Evolutionary conservation across 1,140 invertebrate species (phyloP).

Genomic region (Anagrus nilaparvatae): DNA sequence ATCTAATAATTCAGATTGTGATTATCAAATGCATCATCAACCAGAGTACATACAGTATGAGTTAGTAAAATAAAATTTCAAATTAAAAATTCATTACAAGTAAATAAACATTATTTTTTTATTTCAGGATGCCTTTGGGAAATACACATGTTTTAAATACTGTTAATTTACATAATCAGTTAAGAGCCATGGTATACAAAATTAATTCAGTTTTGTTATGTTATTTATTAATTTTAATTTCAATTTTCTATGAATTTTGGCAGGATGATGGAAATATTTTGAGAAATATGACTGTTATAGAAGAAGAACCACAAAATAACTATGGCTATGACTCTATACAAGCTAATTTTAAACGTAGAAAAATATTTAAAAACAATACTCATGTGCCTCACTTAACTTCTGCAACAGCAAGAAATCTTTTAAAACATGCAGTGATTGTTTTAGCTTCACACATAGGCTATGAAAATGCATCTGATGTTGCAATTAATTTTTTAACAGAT

Average conservation of each 20-base stretch:
- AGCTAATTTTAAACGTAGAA: conserved; percentile 16
- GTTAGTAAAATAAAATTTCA: background rate
- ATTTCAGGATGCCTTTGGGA: conserved; percentile 31
- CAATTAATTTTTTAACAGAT: conserved; percentile 46
- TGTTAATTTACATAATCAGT: conserved; percentile 32
- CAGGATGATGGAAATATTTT: conserved; percentile 32
- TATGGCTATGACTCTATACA: conserved; percentile 19
- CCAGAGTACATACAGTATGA: conserved; percentile 35
- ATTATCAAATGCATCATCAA: conserved; percentile 33
- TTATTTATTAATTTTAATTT: background rate
- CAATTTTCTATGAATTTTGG: background rate
- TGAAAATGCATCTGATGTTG: conserved; percentile 41
- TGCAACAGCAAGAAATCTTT: conserved; percentile 27
- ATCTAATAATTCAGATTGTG: conserved; percentile 29
- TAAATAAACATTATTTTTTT: background rate
- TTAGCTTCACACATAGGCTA: conserved; percentile 41
- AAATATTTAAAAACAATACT: conserved; percentile 20
- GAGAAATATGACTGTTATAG: conserved; percentile 26
- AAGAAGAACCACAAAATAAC: conserved; percentile 19
- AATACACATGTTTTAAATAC: conserved; percentile 37
- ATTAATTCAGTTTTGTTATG: background rate
- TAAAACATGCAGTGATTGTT: conserved; percentile 35
- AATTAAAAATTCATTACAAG: too few species aligned
- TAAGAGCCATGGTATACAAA: conserved; percentile 29
- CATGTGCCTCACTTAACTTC: conserved; percentile 27